Base-by-base conservation (phyloP, 2,888 invertebrate species). In the Coleophora flavipennella region DNA sequence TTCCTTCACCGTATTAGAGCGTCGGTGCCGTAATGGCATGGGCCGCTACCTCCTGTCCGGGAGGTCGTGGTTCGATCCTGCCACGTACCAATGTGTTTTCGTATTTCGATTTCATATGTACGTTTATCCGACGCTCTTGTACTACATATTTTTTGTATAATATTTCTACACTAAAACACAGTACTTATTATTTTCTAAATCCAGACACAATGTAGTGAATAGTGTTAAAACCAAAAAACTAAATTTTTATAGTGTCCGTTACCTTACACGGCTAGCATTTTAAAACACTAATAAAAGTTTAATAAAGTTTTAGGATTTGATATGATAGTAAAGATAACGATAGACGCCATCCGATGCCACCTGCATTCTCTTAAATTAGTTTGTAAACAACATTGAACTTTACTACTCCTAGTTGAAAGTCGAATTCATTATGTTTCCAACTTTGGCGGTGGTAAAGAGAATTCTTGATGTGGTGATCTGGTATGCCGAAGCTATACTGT, bases 271-370 rank as follows among this genome's bases (percentile, higher is more conserved):
- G 68, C 62, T 74, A 69, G 70, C 66, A 70, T 74, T 75, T 74
- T 70, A 78, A 79, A 66, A 55, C 61, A 49, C 56, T 62, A 71
- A 77, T 79, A 84, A 81, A 76, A 81, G 75, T 80, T 71, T 70
- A 62, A 72, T 76, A 76, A 78, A 20, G 6, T 20, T 20, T 75
- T 67, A 54, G 62, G 76, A n/a, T n/a, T n/a, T n/a, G 80, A 84
- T 80, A 61, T 49, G 64, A 78, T 72, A 72, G 70, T 72, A 64
- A 67, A 80, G 81, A 84, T 81, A 80, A 71, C 66, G 56, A 53
- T 53, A 20, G 59, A 69, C 67, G 60, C 67, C 62, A 63, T 68
- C 57, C 52, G 57, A 67, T 66, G 62, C 67, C 83, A 83, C 84
- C 83, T 84, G 84, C 77, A 73, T 57, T 65, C 59, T 66, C 63